A percentile compares a stretch with the other conserved stretches of the same genome.
Evolutionary conservation across 2,113 vertebrate species (phyloP).

Genomic region (Carollia perspicillata): DNA sequence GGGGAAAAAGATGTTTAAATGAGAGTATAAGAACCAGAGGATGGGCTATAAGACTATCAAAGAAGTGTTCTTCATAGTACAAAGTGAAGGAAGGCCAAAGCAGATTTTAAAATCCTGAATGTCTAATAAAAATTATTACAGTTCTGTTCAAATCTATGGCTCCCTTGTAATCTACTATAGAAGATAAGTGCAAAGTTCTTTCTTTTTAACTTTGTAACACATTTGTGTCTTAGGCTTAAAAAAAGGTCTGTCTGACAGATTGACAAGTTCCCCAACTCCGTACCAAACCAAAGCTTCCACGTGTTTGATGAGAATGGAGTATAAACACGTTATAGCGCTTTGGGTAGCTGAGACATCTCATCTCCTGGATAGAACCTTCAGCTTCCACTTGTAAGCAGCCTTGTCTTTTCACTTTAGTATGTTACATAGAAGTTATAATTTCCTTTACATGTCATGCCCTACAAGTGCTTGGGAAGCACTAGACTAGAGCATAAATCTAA

Average conservation of each 20-base stretch:
- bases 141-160: not conserved
- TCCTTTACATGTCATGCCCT: not conserved
- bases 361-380: not conserved
- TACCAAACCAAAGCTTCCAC: not conserved
- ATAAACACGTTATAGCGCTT: not conserved
- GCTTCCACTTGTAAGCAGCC: not conserved
- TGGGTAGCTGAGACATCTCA: not conserved
- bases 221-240: not conserved
- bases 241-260: not conserved
- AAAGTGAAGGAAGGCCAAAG: not conserved
- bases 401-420: not conserved
- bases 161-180: not conserved
- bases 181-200: not conserved
- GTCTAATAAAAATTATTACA: not conserved
- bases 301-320: not conserved
- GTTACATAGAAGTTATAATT: not conserved
- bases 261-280: not conserved
- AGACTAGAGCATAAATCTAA: not conserved
- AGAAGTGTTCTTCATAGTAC: not conserved
- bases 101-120: not conserved
- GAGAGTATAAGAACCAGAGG: not conserved
- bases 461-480: not conserved
- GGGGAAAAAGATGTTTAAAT: not conserved
- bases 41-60: not conserved
- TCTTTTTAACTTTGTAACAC: constrained; percentile 1